Evolutionary conservation across 1,140 invertebrate genomes (phyloP).

Genomic region (Drosophila kurseongensis): DNA sequence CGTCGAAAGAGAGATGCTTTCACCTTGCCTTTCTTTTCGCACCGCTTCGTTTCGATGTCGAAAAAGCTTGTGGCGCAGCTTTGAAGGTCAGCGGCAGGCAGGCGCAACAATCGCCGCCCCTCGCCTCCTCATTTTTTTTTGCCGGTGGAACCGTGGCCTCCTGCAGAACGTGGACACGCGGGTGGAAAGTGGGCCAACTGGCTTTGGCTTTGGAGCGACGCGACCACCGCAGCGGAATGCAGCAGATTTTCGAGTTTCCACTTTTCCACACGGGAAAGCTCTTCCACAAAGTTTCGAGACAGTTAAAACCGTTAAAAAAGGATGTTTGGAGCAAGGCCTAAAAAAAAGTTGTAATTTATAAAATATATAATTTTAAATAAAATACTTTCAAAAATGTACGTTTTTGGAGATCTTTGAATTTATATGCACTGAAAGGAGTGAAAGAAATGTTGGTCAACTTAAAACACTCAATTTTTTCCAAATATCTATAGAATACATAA

Average conservation of each 20-base stretch:
- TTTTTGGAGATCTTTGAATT: too few relatives aligned
- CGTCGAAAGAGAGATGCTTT: conserved; percentile 35
- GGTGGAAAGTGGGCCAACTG: conserved; percentile 61
- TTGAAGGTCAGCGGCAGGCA: conserved; percentile 37
- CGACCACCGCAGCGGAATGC: conserved; percentile 50
- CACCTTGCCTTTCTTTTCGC: conserved; percentile 14
- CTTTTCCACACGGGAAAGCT: conserved; percentile 45
- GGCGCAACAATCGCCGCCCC: conserved; percentile 5
- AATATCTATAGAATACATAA: too few relatives aligned
- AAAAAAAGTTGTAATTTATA: too few relatives aligned
- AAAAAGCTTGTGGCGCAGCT: conserved; percentile 32
- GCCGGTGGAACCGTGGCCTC: conserved; percentile 8
- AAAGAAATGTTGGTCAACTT: too few relatives aligned
- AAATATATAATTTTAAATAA: too few relatives aligned
- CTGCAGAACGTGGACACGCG: conserved; percentile 18
- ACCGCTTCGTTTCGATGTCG: conserved; percentile 24
- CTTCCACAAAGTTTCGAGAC: conserved; percentile 3
- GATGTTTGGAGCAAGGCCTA: background rate
- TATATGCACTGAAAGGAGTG: too few relatives aligned
- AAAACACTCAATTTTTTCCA: too few relatives aligned
- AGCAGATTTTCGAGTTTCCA: conserved; percentile 66
- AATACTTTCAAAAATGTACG: background rate
- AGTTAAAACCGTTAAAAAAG: background rate
- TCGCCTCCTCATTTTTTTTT: background rate
- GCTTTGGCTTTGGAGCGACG: background rate